phyloP scores from a whole-genome alignment of 2,113 vertebrate genomes.

The Arenaria interpres region DNA sequence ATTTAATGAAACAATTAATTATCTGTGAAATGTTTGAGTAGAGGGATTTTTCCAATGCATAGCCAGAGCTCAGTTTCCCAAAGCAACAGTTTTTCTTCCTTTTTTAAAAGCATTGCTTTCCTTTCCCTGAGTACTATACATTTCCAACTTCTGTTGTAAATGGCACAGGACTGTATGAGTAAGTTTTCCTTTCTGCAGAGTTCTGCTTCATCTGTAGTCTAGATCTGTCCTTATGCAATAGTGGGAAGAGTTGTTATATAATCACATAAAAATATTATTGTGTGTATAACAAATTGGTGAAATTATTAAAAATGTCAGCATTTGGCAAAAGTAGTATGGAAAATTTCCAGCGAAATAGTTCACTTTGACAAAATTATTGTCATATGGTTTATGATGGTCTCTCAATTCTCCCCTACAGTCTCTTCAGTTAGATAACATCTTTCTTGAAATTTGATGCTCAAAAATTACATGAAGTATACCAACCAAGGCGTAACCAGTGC shows the following conservation, averaged over 20 bases:
- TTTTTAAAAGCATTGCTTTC: neutral
- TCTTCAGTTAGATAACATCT: neutral
- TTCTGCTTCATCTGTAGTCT: neutral
- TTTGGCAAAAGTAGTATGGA: neutral
- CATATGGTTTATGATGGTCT: neutral
- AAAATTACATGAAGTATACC: neutral
- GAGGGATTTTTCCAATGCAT: neutral
- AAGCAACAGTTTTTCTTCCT: neutral
- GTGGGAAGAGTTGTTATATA: neutral
- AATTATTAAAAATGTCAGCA: neutral
- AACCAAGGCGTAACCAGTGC: fast-evolving
- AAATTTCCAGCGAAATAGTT: neutral
- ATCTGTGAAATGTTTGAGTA: neutral
- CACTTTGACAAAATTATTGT: neutral
- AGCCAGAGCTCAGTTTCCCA: neutral
- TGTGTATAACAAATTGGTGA: neutral
- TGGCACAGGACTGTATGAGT: neutral
- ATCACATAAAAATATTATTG: neutral
- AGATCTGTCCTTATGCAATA: neutral
- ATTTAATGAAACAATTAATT: neutral
- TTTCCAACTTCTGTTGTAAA: neutral
- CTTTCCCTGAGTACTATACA: neutral
- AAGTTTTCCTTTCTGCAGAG: neutral
- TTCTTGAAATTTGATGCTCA: neutral
- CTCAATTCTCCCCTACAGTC: neutral